Percentiles rank a stretch among this genome's conserved stretches.
Conservation (phyloP, 2,888 invertebrate genomes). For the Phaonia tiefii region DNA sequence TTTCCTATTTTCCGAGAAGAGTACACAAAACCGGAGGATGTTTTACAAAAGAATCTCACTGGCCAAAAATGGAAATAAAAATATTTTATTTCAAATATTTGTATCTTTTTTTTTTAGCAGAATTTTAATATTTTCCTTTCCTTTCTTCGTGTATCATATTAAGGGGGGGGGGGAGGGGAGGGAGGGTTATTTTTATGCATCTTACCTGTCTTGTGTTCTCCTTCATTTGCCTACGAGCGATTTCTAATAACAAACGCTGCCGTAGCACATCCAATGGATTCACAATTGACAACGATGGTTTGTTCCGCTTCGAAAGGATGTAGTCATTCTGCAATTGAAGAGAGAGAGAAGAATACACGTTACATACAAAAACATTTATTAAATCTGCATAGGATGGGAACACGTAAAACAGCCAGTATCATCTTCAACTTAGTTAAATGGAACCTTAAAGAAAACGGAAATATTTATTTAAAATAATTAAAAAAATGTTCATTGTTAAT, state of each 20-base stretch:
- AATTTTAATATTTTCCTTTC: background rate
- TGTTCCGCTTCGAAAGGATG: conserved; percentile 83
- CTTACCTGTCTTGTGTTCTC: conserved; percentile 86
- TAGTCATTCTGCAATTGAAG: conserved; percentile 77
- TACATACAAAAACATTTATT: background rate
- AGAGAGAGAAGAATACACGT: conserved; percentile 28
- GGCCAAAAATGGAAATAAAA: background rate
- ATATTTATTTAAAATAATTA: background rate
- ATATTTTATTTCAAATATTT: conserved; percentile 40
- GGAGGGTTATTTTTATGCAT: background rate
- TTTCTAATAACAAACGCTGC: conserved; percentile 89
- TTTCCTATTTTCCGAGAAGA: no score
- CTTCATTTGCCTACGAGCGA: conserved; percentile 90
- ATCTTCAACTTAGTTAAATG: no score
- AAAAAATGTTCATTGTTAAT: conserved; percentile 19
- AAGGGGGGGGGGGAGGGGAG: no score
- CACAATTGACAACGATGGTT: conserved; percentile 90
- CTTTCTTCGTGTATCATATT: background rate
- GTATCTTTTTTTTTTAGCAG: conserved; percentile 29
- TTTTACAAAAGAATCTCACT: background rate
- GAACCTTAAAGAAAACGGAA: no score
- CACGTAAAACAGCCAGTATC: no score
- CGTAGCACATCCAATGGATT: conserved; percentile 93
- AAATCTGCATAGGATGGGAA: no score
- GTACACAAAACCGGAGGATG: no score